Percentiles rank a stretch among this genome's conserved stretches.
phyloP scores from a whole-genome alignment of 1,140 invertebrate genomes.

The Manduca sexta region DNA sequence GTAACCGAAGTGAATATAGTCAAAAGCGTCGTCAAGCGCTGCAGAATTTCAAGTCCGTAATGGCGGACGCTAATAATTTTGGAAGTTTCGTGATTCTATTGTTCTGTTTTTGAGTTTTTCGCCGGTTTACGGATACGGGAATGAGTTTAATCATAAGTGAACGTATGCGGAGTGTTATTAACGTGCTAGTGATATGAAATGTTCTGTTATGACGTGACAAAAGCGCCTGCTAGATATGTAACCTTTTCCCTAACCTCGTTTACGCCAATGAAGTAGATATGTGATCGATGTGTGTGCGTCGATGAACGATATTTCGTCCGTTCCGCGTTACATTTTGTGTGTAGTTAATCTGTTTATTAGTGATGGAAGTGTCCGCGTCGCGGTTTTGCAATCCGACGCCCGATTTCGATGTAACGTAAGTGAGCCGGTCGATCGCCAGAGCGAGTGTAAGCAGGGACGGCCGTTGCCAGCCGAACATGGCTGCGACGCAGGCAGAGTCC shows the following conservation, averaged over 20 bases:
- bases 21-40: slow-evolving; percentile 67
- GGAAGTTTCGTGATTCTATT: slow-evolving; percentile 72
- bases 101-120: slow-evolving; percentile 61
- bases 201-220: slow-evolving; percentile 67
- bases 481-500: slow-evolving; percentile 78
- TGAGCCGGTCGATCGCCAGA: slow-evolving; percentile 72
- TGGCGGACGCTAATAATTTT: slow-evolving; percentile 73
- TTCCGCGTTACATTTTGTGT: slow-evolving; percentile 69
- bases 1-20: slow-evolving; percentile 66
- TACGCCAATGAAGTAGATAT: slow-evolving; percentile 80
- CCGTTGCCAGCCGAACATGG: slow-evolving; percentile 76
- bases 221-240: slow-evolving; percentile 73
- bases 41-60: slow-evolving; percentile 68
- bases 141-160: slow-evolving; percentile 56
- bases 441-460: slow-evolving; percentile 72
- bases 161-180: slow-evolving; percentile 47
- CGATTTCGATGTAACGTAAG: slow-evolving; percentile 74
- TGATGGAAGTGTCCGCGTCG: slow-evolving; percentile 72
- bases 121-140: slow-evolving; percentile 30
- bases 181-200: slow-evolving; percentile 68
- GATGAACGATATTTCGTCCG: slow-evolving; percentile 76
- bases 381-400: slow-evolving; percentile 72
- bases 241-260: slow-evolving; percentile 80
- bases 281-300: slow-evolving; percentile 78
- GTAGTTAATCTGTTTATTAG: slow-evolving; percentile 72